These are phyloP conservation scores for Tichodroma muraria DNA, from an alignment of 2,113 vertebrate genomes.

Conservation along the genomic window DNA sequence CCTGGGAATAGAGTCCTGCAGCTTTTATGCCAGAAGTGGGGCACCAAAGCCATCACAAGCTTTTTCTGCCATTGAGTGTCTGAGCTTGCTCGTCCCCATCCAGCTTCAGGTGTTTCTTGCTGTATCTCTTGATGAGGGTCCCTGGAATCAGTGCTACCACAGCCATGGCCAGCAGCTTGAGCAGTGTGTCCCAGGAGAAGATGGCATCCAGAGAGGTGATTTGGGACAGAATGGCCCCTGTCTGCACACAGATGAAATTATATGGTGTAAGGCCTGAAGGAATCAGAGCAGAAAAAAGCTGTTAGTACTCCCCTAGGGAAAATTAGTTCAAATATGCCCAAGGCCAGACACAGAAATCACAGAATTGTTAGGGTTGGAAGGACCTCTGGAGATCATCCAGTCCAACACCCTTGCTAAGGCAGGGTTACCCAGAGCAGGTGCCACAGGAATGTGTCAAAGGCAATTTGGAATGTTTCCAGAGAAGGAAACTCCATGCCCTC, in stretches of 20 bases:
- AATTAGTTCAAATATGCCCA: not conserved
- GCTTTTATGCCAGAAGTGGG: not conserved
- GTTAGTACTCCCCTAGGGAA: not conserved
- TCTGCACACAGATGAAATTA: constrained; percentile 98
- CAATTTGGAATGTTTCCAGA: not conserved
- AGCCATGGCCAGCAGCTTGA: constrained; percentile 89
- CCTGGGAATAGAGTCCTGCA: not conserved
- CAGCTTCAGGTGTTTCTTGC: constrained; percentile 72
- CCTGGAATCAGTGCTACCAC: constrained; percentile 85
- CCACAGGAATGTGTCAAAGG: not conserved
- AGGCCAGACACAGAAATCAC: not conserved
- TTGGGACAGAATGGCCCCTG: constrained; percentile 89
- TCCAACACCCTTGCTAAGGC: not conserved
- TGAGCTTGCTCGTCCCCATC: constrained; percentile 34
- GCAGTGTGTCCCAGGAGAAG: constrained; percentile 84
- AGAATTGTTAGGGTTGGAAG: not conserved
- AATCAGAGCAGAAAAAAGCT: not conserved
- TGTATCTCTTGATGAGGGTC: constrained; percentile 82
- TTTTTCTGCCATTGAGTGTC: constrained; percentile 69
- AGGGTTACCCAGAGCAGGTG: not conserved
- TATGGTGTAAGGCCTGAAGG: constrained; percentile 87
- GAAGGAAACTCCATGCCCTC: not conserved
- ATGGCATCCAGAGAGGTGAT: constrained; percentile 89
- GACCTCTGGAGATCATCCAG: not conserved
- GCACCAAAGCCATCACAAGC: constrained; percentile 62